These are phyloP conservation scores for Cherax quadricarinatus DNA, from an alignment of 1,140 invertebrate genomes.

Conservation along the genomic window DNA sequence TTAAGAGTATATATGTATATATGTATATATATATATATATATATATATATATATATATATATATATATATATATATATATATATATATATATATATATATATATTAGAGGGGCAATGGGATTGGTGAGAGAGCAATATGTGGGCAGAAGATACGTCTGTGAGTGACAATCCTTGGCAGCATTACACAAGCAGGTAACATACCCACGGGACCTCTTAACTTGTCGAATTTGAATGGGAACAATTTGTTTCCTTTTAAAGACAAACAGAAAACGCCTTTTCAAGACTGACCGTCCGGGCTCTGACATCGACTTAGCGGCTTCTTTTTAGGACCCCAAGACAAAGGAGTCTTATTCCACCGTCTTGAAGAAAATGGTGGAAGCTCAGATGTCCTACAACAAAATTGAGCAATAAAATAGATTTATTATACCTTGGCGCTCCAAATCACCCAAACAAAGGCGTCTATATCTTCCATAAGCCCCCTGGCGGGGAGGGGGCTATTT, in stretches of 20 bases:
- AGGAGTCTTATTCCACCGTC: constrained; percentile 50
- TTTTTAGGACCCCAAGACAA: constrained; percentile 29
- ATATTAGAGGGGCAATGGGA: no score
- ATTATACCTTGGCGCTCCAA: constrained; percentile 57
- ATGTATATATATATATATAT: no score
- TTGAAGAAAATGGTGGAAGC: constrained; percentile 44
- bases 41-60: no score
- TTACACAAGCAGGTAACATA: constrained; percentile 53
- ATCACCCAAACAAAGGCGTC: constrained; percentile 64
- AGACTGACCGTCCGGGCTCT: constrained; percentile 2
- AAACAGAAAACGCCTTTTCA: constrained; percentile 46
- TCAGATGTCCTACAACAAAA: constrained; percentile 56
- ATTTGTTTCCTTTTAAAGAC: constrained; percentile 57
- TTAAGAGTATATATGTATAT: no score
- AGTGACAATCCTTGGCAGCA: constrained; percentile 33
- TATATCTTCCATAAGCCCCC: constrained; percentile 50
- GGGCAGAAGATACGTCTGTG: constrained; percentile 34
- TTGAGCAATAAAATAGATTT: constrained; percentile 67
- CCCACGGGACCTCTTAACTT: constrained; percentile 56
- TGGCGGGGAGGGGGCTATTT: constrained; percentile 18
- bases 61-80: no score
- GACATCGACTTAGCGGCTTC: not conserved
- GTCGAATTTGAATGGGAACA: constrained; percentile 54
- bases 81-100: no score
- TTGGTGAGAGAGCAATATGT: not conserved